These are phyloP conservation scores for Acholoe squamosa DNA, from an alignment of 2,888 invertebrate genomes.

Conservation along the genomic window DNA sequence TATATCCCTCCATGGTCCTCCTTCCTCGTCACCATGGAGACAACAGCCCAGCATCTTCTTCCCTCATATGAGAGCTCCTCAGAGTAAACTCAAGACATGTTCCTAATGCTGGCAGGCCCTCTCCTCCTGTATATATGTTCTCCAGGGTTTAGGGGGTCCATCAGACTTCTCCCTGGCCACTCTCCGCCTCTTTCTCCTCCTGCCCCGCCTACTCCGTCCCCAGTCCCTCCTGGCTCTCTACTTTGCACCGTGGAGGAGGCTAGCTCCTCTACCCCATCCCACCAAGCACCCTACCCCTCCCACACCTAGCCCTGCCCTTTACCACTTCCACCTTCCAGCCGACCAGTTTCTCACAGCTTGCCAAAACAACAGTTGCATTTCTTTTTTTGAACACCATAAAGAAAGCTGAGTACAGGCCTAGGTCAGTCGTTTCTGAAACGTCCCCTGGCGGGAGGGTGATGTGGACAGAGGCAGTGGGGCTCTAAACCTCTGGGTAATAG, in stretches of 20 bases:
- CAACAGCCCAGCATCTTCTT: neutral
- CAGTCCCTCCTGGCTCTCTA: slow-evolving; percentile 5
- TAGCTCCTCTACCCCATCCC: neutral
- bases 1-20: neutral
- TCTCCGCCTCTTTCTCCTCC: neutral
- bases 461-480: too few relatives aligned
- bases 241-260: slow-evolving; percentile 4
- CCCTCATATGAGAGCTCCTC: neutral
- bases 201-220: slow-evolving; percentile 13
- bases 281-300: neutral
- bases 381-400: neutral
- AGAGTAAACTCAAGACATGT: neutral
- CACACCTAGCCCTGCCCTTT: neutral
- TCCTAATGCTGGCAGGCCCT: neutral
- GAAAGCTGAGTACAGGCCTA: neutral
- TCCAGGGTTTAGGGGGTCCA: neutral
- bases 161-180: neutral
- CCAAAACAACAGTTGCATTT: slow-evolving; percentile 23
- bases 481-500: too few relatives aligned
- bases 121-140: neutral
- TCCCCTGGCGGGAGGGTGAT: too few relatives aligned
- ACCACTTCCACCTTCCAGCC: neutral
- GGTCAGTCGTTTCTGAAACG: too few relatives aligned
- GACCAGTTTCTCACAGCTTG: neutral
- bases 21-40: slow-evolving; percentile 2